Evolutionary conservation across 2,113 vertebrate genomes (phyloP).

Genomic region (Lontra canadensis): DNA sequence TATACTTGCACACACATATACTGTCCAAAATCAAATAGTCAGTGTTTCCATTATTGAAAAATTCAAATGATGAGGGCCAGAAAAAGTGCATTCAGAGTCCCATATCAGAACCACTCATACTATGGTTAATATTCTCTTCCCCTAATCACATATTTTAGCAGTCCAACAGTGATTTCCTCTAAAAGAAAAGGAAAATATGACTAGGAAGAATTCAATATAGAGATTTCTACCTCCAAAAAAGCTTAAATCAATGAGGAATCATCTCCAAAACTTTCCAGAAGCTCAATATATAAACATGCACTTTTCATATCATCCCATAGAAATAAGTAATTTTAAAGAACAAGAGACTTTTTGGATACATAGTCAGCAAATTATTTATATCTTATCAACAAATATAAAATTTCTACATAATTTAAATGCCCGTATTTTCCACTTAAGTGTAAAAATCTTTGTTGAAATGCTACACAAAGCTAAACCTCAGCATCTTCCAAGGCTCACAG

Average conservation of each 20-base stretch:
- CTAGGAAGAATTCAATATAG: background rate
- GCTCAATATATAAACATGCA: background rate
- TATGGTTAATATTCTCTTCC: background rate
- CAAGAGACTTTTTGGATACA: background rate
- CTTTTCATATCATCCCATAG: background rate
- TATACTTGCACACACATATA: background rate
- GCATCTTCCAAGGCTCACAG: background rate
- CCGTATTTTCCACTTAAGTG: background rate
- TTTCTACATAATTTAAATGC: background rate
- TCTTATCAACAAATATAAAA: background rate
- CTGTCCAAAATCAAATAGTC: background rate
- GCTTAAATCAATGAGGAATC: background rate
- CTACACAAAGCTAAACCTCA: background rate
- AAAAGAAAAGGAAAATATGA: background rate
- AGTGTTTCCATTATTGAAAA: background rate
- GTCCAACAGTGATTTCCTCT: background rate
- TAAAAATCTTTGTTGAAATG: background rate
- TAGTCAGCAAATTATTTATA: background rate
- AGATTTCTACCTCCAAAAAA: background rate
- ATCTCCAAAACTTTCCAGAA: background rate
- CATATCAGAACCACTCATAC: background rate
- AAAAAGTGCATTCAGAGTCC: background rate
- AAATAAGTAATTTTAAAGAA: background rate
- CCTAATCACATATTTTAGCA: background rate
- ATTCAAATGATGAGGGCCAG: background rate